Percentiles rank a stretch among this genome's conserved stretches.
These are phyloP conservation scores for Scaptomyza flava DNA, from an alignment of 2,888 invertebrate species.

Conservation along the genomic window DNA sequence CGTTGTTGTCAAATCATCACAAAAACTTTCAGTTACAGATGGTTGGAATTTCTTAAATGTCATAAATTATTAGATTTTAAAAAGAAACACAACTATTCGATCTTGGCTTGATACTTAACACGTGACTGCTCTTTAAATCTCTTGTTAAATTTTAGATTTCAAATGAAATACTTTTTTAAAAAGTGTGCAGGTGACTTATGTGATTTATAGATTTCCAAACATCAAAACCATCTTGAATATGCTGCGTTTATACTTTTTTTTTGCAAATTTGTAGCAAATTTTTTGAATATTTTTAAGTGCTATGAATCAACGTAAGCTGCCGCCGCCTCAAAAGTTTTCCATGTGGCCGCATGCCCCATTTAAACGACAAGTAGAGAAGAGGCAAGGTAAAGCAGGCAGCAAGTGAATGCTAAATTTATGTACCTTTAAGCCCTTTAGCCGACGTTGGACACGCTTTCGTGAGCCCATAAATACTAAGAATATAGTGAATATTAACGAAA, in stretches of 20 bases:
- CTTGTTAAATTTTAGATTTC: neutral
- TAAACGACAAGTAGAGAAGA: neutral
- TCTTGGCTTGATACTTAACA: neutral
- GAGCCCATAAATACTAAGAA: slow-evolving; percentile 39
- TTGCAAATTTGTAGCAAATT: slow-evolving; percentile 34
- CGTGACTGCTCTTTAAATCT: neutral
- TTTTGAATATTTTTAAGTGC: slow-evolving; percentile 40
- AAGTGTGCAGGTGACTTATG: slow-evolving; percentile 49
- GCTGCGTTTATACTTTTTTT: neutral
- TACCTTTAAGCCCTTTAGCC: slow-evolving; percentile 33
- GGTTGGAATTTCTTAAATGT: neutral
- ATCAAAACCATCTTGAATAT: slow-evolving; percentile 23
- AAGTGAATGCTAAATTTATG: slow-evolving; percentile 7
- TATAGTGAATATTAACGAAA: slow-evolving; percentile 16
- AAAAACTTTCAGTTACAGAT: neutral
- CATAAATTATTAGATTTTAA: neutral
- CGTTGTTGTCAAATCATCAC: slow-evolving; percentile 44
- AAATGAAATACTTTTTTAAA: neutral
- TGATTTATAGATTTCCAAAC: slow-evolving; percentile 41
- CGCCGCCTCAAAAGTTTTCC: slow-evolving; percentile 28
- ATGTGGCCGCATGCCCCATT: slow-evolving; percentile 27
- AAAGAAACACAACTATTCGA: neutral
- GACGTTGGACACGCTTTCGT: slow-evolving; percentile 64
- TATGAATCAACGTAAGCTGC: slow-evolving; percentile 43
- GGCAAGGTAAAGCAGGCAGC: neutral